Base-by-base conservation (phyloP, 35 echinoderm and acorn worm species). In the Apostichopus californicus region DNA sequence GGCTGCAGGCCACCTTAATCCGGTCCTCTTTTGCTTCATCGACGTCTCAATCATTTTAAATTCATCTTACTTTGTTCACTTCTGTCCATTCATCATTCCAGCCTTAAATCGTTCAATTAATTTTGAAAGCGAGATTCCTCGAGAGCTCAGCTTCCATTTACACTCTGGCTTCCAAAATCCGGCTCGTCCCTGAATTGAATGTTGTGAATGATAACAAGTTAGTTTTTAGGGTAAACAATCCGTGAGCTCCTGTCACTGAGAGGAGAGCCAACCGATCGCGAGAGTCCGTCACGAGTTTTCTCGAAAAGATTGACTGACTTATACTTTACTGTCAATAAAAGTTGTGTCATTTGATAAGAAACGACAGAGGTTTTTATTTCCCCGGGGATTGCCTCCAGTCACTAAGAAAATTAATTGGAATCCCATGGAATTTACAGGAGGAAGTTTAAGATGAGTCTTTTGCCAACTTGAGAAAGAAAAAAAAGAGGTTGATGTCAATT, bases 341-440 rank as follows among this genome's bases (percentile, higher is more conserved):
- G 71, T 75, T 75, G 71, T 22, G 20, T 75, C 71, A 20, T 75
- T 22, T 22, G 58, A 61, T 4, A 22, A 75, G 71, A 75, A 75
- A 75, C 71, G 17, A 22, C 11, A 17, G 55, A 17, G 11, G 55
- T 46, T 46, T 81, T 81, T 59, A 85, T 58, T 85, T 85, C 81
- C 52, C 81, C 18, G n/a, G 81, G 55, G 81, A 85, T 60, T 56
- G 81, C 81, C 81, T 59, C 55, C 12, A 85, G 81, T 81, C 78
- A 81, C 10, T 81, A 81, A 81, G 78, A 81, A 46, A 81, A 81
- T 85, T 85, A 85, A 85, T 58, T 85, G 20, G 20, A 56, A n/a
- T 85, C 55, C 81, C 58, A 15, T 58, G 54, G 28, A 85, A 85
- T 12, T 59, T 54, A 13, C 1, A 75, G 7, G 20, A 22, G 70